phyloP scores from a whole-genome alignment of 2,113 vertebrate genomes.

The Hippocampus mohnikei region DNA sequence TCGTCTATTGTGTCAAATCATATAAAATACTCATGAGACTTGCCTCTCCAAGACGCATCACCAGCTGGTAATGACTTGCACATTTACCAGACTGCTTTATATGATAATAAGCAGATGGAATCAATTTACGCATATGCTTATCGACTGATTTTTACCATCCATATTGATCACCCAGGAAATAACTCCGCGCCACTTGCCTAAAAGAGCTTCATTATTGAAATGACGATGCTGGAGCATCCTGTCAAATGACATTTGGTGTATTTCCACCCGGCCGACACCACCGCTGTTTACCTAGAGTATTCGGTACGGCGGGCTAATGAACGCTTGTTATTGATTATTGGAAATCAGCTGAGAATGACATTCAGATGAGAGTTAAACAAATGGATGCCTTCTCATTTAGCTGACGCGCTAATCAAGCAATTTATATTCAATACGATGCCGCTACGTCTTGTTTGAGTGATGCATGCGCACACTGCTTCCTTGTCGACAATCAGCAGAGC shows the following conservation, averaged over 20 bases:
- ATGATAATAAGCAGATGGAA: constrained; percentile 74
- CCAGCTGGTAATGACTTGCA: constrained; percentile 64
- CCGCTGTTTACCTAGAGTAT: constrained; percentile 20
- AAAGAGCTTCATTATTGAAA: constrained; percentile 59
- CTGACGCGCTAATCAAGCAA: constrained; percentile 39
- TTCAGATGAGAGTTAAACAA: constrained; percentile 45
- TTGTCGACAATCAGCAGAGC: neutral
- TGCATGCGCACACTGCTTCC: neutral
- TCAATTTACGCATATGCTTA: constrained; percentile 79
- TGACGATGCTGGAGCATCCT: constrained; percentile 38
- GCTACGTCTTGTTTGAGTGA: neutral
- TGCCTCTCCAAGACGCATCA: neutral
- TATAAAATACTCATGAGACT: neutral
- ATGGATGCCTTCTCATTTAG: constrained; percentile 29
- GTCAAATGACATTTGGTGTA: constrained; percentile 38
- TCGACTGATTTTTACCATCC: constrained; percentile 60
- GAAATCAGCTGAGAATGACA: constrained; percentile 28
- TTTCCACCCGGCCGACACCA: constrained; percentile 8
- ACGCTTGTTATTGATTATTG: constrained; percentile 51
- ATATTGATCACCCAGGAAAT: constrained; percentile 65
- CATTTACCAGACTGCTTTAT: constrained; percentile 76
- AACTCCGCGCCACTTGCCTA: constrained; percentile 51
- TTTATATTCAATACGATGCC: constrained; percentile 47
- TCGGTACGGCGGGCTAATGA: neutral
- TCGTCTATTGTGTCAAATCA: neutral